Conservation (phyloP, 2,113 vertebrate species). For the Melanerpes formicivorus region DNA sequence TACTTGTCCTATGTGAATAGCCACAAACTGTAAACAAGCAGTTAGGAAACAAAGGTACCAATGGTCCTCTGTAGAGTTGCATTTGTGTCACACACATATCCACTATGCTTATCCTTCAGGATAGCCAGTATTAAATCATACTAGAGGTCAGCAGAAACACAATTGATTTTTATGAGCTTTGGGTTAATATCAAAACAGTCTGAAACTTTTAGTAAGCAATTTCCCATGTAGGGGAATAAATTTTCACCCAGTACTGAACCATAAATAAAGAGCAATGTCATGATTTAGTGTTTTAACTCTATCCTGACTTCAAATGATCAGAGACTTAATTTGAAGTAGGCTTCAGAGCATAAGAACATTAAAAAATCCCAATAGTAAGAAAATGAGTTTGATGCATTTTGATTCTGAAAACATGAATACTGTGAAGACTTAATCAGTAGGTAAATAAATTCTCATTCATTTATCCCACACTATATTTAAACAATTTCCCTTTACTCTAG, state of each 20-base stretch:
- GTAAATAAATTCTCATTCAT: not conserved
- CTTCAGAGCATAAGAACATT: not conserved
- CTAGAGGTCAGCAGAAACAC: not conserved
- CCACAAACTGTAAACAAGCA: not conserved
- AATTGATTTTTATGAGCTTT: not conserved
- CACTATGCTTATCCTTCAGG: not conserved
- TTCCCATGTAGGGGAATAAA: not conserved
- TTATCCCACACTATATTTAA: not conserved
- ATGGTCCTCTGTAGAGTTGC: not conserved
- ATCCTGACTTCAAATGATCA: not conserved
- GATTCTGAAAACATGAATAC: not conserved
- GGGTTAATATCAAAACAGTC: slow-evolving; percentile 18
- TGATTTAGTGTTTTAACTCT: not conserved
- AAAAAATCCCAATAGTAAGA: not conserved
- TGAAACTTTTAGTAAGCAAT: not conserved
- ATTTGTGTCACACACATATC: not conserved
- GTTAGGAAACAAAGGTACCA: not conserved
- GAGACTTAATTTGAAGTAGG: not conserved
- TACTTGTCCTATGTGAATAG: not conserved
- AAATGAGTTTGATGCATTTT: not conserved
- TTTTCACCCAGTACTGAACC: not conserved
- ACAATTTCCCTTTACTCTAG: not conserved
- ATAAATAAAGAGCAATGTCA: not conserved
- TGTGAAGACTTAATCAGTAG: not conserved
- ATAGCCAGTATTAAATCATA: not conserved